phyloP scores from a whole-genome alignment of 2,888 invertebrate genomes.

The Cyclophora albipunctata region DNA sequence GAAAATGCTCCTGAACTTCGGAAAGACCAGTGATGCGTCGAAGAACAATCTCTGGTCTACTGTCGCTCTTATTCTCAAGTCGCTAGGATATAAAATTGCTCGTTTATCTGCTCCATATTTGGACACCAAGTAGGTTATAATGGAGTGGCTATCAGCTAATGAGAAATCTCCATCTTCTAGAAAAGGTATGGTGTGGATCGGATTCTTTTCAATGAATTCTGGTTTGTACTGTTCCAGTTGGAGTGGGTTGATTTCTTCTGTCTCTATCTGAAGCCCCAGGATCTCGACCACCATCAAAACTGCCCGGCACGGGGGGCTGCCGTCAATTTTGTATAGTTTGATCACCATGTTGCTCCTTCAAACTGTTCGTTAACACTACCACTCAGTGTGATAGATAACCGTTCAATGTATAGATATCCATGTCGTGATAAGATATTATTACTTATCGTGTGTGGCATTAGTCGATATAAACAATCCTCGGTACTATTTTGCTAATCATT shows the following conservation, averaged over 20 bases:
- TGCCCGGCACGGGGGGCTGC: slow-evolving; percentile 32
- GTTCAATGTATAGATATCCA: too few species aligned
- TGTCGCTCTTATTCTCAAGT: slow-evolving; percentile 26
- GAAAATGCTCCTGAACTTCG: slow-evolving; percentile 14
- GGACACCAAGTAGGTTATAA: slow-evolving; percentile 36
- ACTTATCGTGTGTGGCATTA: too few species aligned
- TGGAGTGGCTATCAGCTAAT: slow-evolving; percentile 39
- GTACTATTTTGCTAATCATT: too few species aligned
- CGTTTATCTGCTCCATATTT: slow-evolving; percentile 38
- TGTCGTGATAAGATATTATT: too few species aligned
- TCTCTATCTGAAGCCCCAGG: slow-evolving; percentile 28
- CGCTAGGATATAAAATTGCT: slow-evolving; percentile 32
- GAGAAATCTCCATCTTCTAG: slow-evolving; percentile 40
- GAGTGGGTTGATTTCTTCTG: slow-evolving; percentile 21
- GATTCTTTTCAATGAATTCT: slow-evolving; percentile 36
- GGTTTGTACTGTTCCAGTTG: slow-evolving; percentile 24
- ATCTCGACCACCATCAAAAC: slow-evolving; percentile 32
- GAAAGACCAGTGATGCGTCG: slow-evolving; percentile 29
- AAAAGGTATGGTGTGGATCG: slow-evolving; percentile 33
- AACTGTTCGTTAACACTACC: too few species aligned
- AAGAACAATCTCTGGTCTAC: slow-evolving; percentile 35
- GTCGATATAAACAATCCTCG: too few species aligned
- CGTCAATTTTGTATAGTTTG: slow-evolving; percentile 26
- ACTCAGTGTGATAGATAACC: too few species aligned
- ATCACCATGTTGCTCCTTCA: slow-evolving; percentile 25